Conservation (phyloP, 2,888 invertebrate species). For the Acronicta leporina region DNA sequence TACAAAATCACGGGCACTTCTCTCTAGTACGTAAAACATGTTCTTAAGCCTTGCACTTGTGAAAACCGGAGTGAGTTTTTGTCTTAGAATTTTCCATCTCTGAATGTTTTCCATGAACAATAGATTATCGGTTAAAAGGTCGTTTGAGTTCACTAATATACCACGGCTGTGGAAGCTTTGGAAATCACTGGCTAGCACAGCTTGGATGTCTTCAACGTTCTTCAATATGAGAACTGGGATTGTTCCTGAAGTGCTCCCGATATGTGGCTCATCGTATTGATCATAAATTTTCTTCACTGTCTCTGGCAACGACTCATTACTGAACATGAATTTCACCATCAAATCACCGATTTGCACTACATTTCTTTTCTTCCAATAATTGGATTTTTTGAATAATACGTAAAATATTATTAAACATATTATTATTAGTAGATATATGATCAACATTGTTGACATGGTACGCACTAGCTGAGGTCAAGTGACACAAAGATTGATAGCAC, state of each 20-base stretch:
- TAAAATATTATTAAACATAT: constrained; percentile 53
- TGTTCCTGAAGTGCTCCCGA: constrained; percentile 66
- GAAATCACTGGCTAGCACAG: constrained; percentile 70
- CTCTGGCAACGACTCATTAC: constrained; percentile 69
- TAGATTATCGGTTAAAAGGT: constrained; percentile 71
- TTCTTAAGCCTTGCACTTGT: constrained; percentile 75
- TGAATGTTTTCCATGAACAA: constrained; percentile 70
- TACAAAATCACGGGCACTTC: constrained; percentile 72
- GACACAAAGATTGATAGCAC: constrained; percentile 18
- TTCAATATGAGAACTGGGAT: constrained; percentile 68
- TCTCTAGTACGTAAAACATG: constrained; percentile 77
- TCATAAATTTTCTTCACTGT: constrained; percentile 70
- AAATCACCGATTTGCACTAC: constrained; percentile 63
- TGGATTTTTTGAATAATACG: constrained; percentile 45
- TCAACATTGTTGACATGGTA: constrained; percentile 38
- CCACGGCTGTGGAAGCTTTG: constrained; percentile 74
- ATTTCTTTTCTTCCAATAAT: constrained; percentile 74
- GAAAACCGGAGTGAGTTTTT: constrained; percentile 78
- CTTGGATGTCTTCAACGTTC: constrained; percentile 71
- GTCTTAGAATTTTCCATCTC: constrained; percentile 76
- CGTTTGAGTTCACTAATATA: constrained; percentile 64
- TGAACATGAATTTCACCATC: constrained; percentile 64
- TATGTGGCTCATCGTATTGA: constrained; percentile 56
- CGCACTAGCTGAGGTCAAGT: constrained; percentile 7
- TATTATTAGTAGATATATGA: constrained; percentile 44